A percentile compares a stretch with the other conserved stretches of the same genome.
These are phyloP conservation scores for Nomia melanderi DNA, from an alignment of 1,140 invertebrate species.

Conservation along the genomic window DNA sequence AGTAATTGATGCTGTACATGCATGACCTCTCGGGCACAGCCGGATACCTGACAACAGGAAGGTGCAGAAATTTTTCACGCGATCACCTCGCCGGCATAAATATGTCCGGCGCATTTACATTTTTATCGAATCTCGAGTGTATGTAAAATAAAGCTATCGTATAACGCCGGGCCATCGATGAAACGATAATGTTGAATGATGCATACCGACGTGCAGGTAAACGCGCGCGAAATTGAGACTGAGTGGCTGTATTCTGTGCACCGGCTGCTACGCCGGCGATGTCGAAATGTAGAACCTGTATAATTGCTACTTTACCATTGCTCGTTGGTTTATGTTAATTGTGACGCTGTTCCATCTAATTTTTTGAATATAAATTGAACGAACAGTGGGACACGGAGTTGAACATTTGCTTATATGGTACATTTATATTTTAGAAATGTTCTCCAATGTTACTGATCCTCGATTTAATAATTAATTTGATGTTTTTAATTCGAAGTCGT, in stretches of 20 bases:
- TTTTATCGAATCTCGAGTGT: constrained; percentile 52
- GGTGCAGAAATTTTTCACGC: constrained; percentile 31
- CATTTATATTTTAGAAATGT: too few relatives aligned
- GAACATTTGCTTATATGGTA: too few relatives aligned
- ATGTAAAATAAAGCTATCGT: constrained; percentile 32
- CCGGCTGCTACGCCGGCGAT: background rate
- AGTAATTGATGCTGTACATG: constrained; percentile 26
- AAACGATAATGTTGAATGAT: constrained; percentile 38
- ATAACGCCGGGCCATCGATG: constrained; percentile 1
- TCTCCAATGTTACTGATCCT: too few relatives aligned
- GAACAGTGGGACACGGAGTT: too few relatives aligned
- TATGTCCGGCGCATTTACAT: constrained; percentile 47
- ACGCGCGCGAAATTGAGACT: constrained; percentile 35
- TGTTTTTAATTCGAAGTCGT: too few relatives aligned
- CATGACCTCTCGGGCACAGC: background rate
- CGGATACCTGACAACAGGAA: background rate
- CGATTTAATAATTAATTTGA: too few relatives aligned
- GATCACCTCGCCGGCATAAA: constrained; percentile 47
- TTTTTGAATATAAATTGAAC: too few relatives aligned
- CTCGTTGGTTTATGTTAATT: background rate
- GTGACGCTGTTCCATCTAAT: too few relatives aligned
- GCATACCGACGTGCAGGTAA: constrained; percentile 7
- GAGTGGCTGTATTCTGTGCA: constrained; percentile 16
- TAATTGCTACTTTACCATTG: background rate
- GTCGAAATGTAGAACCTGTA: background rate